Evolutionary conservation across 2,888 invertebrate species (phyloP), one percentile per base, ranked within the genome.

Genomic region (Euplagia quadripunctaria): DNA sequence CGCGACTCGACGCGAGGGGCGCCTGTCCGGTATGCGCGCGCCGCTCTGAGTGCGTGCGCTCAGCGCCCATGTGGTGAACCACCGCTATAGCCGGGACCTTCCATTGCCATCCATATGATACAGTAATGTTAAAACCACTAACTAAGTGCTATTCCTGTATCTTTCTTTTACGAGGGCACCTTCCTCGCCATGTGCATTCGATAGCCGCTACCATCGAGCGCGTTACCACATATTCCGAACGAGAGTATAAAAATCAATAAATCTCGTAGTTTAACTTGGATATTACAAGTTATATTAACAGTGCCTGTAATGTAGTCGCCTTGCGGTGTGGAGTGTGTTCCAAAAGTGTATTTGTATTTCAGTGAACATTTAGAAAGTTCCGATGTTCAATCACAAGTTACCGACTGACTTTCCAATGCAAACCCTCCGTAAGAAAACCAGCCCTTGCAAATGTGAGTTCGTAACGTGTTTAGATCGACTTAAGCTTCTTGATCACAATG

Each of bases 381-480:
- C 90, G 94, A 96, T 96, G 96, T 96, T 96, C 92, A 96, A 96
- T 94, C 96, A 96, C 95, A 96, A 96, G 96, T 93, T 96, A 92
- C 94, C 96, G 85, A 93, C 94, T 90, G 96, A 96, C 91, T 96
- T 96, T 94, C 96, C 95, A 94, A 98, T 98, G 98, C 98, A 98
- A 97, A 98, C 98, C 91, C 97, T 98, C 95, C 97, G 98, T 94
- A 98, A 98, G 97, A 98, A 98, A 97, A 98, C 98, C 92, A 98
- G 98, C 96, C 98, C 98, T 93, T 97, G 98, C 96, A 98, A 98
- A 97, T 98, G 98, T 98, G 97, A 98, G 98, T 98, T 86, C 86
- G 85, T 83, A 83, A 82, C 87, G 86, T 89, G 87, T 86, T 83
- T 87, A 87, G 86, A 81, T 88, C 82, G 84, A 85, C 80, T 17